These are phyloP conservation scores for Chaetogeoica ovagalla DNA, from an alignment of 2,888 invertebrate species.

Conservation along the genomic window DNA sequence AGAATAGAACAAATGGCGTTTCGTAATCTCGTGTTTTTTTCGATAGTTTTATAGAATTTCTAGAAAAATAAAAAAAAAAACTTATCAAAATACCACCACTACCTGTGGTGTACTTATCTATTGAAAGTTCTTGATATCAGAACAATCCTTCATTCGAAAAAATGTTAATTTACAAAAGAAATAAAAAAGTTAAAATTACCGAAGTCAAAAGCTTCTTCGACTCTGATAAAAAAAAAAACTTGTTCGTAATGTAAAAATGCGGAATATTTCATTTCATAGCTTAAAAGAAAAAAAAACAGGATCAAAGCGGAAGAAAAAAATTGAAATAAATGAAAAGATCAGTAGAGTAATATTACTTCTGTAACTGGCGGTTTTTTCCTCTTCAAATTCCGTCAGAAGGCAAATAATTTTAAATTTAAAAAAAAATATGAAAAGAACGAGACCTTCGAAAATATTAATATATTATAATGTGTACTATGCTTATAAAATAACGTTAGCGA, in stretches of 20 bases:
- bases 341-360: neutral
- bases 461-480: too few species aligned
- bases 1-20: too few species aligned
- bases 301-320: constrained; percentile 7
- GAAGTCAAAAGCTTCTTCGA: neutral
- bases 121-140: too few species aligned
- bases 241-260: neutral
- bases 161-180: too few species aligned
- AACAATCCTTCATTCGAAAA: too few species aligned
- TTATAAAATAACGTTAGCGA: neutral
- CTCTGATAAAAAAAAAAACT: neutral
- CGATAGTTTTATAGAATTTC: too few species aligned
- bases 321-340: neutral
- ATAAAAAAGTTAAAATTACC: too few species aligned
- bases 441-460: neutral
- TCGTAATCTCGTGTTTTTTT: too few species aligned
- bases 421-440: neutral
- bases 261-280: neutral
- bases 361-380: neutral
- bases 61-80: too few species aligned
- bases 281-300: neutral
- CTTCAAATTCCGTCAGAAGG: neutral
- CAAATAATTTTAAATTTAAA: neutral
- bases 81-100: too few species aligned
- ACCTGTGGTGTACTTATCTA: too few species aligned